Evolutionary conservation across 2,113 vertebrate genomes (phyloP).

Genomic region (Microcebus lehilahytsara): DNA sequence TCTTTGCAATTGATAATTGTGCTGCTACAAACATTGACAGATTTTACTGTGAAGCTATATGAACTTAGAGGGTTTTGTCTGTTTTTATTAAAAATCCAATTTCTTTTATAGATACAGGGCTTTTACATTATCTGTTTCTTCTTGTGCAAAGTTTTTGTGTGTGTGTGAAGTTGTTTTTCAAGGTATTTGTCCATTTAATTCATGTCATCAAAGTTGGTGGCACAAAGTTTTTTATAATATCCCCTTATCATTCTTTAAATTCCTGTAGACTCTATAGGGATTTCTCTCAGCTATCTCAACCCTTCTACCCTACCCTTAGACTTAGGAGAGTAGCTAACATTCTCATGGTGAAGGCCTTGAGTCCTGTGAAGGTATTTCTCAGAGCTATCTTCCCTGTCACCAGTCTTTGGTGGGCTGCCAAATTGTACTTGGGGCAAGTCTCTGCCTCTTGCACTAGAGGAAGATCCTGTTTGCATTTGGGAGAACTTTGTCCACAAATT

Average conservation of each 20-base stretch:
- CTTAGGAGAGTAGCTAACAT: neutral
- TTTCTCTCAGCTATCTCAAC: neutral
- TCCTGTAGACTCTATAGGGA: neutral
- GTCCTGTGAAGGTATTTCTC: neutral
- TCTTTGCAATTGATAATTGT: too few species aligned
- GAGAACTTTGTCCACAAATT: neutral
- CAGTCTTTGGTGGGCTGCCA: neutral
- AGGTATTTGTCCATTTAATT: neutral
- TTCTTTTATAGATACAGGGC: neutral
- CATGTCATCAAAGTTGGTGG: neutral
- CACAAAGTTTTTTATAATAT: neutral
- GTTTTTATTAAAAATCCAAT: neutral
- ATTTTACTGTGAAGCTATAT: neutral
- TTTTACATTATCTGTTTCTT: conserved; percentile 2
- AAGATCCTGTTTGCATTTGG: neutral
- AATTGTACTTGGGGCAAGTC: neutral
- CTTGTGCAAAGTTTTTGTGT: neutral
- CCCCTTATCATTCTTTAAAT: neutral
- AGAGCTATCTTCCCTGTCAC: neutral
- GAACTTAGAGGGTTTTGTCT: neutral
- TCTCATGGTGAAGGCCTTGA: neutral
- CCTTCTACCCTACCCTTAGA: neutral
- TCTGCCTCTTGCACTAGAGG: neutral
- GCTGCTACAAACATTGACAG: neutral
- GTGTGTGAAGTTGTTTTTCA: neutral